Evolutionary conservation across 2,113 vertebrate species (phyloP).

Genomic region (Phrynocephalus versicolor): DNA sequence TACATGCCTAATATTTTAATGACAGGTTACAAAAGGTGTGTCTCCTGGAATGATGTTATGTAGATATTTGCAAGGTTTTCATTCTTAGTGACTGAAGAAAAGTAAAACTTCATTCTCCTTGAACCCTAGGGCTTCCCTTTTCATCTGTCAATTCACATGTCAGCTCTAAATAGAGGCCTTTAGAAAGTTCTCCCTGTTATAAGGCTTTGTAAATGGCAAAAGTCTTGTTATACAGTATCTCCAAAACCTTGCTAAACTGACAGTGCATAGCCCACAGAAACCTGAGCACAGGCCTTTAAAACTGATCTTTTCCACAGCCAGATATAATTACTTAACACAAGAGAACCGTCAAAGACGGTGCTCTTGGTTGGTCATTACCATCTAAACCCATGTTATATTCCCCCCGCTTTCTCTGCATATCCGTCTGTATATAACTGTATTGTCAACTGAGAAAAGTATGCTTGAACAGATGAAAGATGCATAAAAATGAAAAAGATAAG

Average conservation of each 20-base stretch:
- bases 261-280: neutral
- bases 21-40: slow-evolving; percentile 22
- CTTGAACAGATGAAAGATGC: neutral
- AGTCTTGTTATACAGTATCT: neutral
- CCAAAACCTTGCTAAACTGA: neutral
- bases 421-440: neutral
- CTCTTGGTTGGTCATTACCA: neutral
- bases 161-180: slow-evolving; percentile 52
- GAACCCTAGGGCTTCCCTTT: slow-evolving; percentile 42
- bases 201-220: slow-evolving; percentile 30
- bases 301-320: neutral
- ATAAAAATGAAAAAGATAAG: too few relatives aligned
- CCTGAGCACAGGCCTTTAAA: neutral
- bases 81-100: slow-evolving; percentile 32
- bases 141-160: slow-evolving; percentile 51
- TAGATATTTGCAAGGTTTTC: slow-evolving; percentile 35
- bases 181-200: slow-evolving; percentile 58
- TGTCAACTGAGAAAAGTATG: neutral
- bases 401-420: neutral
- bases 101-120: slow-evolving; percentile 4
- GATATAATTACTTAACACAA: neutral
- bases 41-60: slow-evolving; percentile 34
- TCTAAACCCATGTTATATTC: neutral
- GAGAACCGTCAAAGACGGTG: neutral
- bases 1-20: slow-evolving; percentile 42